A percentile compares a stretch with the other conserved stretches of the same genome.
Conservation (phyloP, 2,113 vertebrate genomes). For the Mirounga angustirostris region DNA sequence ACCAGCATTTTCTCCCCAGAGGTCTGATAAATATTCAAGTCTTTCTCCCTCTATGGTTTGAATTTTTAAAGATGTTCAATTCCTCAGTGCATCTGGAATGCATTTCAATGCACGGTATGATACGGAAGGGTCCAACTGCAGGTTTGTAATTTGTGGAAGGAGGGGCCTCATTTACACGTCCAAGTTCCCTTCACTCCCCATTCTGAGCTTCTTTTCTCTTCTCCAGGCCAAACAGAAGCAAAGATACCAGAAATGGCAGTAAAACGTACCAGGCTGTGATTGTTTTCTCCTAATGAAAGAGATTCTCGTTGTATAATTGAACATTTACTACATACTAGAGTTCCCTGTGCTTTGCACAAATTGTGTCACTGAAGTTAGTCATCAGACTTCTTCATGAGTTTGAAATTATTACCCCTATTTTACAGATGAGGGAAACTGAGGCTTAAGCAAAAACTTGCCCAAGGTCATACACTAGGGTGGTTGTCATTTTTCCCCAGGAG, state of each 20-base stretch:
- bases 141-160: slow-evolving; percentile 20
- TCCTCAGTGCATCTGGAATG: slow-evolving; percentile 75
- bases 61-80: slow-evolving; percentile 28
- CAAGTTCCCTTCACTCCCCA: neutral
- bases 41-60: slow-evolving; percentile 52
- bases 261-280: neutral
- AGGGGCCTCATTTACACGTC: slow-evolving; percentile 35
- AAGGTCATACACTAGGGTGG: neutral
- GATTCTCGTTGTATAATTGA: too few species aligned
- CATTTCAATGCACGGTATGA: slow-evolving; percentile 13
- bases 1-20: slow-evolving; percentile 71
- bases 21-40: slow-evolving; percentile 80
- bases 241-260: neutral
- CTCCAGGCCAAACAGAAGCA: slow-evolving; percentile 20
- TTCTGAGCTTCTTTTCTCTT: neutral
- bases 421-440: slow-evolving; percentile 28
- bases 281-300: neutral
- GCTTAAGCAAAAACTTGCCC: neutral
- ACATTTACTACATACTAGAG: neutral
- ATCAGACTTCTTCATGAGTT: neutral
- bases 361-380: neutral
- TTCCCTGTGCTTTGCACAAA: neutral
- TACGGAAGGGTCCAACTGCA: neutral
- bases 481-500: neutral
- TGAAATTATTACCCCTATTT: neutral